Evolutionary conservation across 2,888 invertebrate species (phyloP), one percentile per base, ranked within the genome.

Genomic region (Anticlea derivata): DNA sequence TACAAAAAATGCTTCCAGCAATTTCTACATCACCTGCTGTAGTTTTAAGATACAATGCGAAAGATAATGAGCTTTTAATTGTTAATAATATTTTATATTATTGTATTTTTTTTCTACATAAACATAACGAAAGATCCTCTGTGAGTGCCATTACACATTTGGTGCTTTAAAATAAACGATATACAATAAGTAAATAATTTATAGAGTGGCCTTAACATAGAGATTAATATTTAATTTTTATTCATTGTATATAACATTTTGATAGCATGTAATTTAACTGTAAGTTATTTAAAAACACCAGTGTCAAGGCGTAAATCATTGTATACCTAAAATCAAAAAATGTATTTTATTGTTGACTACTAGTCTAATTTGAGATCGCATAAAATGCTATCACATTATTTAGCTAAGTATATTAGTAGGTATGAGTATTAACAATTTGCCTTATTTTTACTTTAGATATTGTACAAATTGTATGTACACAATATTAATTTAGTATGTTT

Each of bases 401-500:
- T 60, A 65, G 66, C 60, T 73, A 65, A 66, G 61, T 73, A 66
- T 63, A 53, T 62, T 77, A 75, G 75, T 71, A 71, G 56, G 69
- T 71, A 71, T 57, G 69, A 81, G 75, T 84, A 83, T 85, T 87
- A 86, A 86, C 83, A 80, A 72, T 69, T 72, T 74, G 76, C 75
- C 74, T 80, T 68, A 66, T 65, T 65, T 52, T 66, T 64, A 60
- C 33, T 73, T 72, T 70, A 66, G 61, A 68, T 75, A 73, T 76
- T 87, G 87, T 88, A 87, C 86, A 87, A 85, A 86, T 72, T 83
- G 78, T 86, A 88, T 85, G 85, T 86, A 86, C 83, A 77, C 78
- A 75, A 73, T 71, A 73, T 77, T 76, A 75, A 78, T 76, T 71
- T 75, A 79, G 78, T 77, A 80, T 80, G 80, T 83, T 83, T 86